A percentile compares a stretch with the other conserved stretches of the same genome.
Conservation (phyloP, 2,113 vertebrate species). For the Indicator indicator region DNA sequence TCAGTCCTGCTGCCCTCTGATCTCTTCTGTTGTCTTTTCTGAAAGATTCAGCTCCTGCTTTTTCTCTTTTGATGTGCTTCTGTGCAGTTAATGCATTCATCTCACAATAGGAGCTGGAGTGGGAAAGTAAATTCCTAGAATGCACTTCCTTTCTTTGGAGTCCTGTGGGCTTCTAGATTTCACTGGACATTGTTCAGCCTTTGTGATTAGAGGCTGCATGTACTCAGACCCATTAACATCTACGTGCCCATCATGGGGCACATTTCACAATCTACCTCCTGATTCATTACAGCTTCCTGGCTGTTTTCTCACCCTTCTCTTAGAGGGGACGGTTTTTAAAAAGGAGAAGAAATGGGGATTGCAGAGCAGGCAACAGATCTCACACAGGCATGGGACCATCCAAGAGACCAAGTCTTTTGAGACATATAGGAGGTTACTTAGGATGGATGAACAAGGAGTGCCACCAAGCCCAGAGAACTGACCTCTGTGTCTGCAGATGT, state of each 20-base stretch:
- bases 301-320: neutral
- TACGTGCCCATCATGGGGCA: fast-evolving
- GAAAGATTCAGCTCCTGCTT: neutral
- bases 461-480: neutral
- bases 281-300: neutral
- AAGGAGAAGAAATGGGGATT: neutral
- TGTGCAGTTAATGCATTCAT: neutral
- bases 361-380: neutral
- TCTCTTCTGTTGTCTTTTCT: neutral
- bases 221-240: neutral
- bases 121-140: neutral
- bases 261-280: neutral
- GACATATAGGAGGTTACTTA: neutral
- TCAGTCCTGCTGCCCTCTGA: neutral
- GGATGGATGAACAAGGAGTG: neutral
- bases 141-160: neutral
- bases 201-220: neutral
- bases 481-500: neutral
- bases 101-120: neutral
- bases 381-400: neutral
- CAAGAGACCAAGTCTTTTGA: neutral
- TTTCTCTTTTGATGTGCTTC: neutral
- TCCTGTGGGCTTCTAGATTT: neutral
- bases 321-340: neutral
- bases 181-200: neutral